A percentile compares a stretch with the other conserved stretches of the same genome.
These are phyloP conservation scores for Danaus melanippus DNA, from an alignment of 1,140 invertebrate species.

Conservation along the genomic window DNA sequence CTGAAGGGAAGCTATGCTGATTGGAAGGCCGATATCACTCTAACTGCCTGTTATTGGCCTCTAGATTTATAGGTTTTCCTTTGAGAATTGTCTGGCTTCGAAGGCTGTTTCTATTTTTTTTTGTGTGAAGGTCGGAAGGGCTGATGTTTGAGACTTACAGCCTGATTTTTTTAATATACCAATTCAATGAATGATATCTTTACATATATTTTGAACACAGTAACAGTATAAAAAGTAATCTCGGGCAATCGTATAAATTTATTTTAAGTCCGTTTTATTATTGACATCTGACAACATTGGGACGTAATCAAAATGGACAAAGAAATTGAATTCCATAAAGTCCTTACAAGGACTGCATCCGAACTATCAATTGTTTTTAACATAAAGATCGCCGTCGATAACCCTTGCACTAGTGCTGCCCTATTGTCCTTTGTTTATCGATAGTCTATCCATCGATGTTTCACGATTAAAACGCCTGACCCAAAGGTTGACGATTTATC, in stretches of 20 bases:
- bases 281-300: constrained; percentile 30
- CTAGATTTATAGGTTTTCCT: constrained; percentile 13
- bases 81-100: constrained; percentile 4
- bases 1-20: constrained; percentile 6
- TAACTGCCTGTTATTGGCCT: constrained; percentile 1
- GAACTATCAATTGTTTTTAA: constrained; percentile 42
- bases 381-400: constrained; percentile 55
- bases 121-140: constrained; percentile 5
- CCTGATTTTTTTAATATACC: constrained; percentile 3
- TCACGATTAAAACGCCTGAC: constrained; percentile 40
- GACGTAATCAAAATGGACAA: constrained; percentile 29
- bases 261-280: constrained; percentile 26
- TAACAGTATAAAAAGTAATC: too few species aligned
- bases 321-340: constrained; percentile 27
- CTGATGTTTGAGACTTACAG: constrained; percentile 3
- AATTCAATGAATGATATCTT: background rate
- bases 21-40: constrained; percentile 8
- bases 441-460: constrained; percentile 38
- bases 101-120: constrained; percentile 2
- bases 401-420: constrained; percentile 40
- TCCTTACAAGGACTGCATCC: constrained; percentile 34
- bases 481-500: constrained; percentile 47
- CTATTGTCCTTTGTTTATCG: constrained; percentile 39
- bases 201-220: too few species aligned
- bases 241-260: constrained; percentile 3